These are phyloP conservation scores for Malthinus flaveolus DNA, from an alignment of 2,888 invertebrate species.

Conservation along the genomic window DNA sequence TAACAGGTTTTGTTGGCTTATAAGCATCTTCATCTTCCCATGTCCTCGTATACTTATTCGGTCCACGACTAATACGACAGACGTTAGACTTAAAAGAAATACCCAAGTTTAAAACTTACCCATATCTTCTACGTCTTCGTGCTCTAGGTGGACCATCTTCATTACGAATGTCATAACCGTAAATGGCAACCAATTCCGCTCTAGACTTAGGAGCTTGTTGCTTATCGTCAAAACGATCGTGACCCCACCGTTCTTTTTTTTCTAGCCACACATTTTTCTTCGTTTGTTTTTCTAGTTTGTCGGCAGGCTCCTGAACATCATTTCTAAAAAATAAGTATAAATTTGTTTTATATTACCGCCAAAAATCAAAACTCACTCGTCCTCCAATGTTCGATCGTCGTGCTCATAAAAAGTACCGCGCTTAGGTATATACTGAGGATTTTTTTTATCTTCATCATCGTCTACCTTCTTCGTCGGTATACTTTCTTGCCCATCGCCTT, in stretches of 20 bases:
- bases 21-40: slow-evolving; percentile 95
- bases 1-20: slow-evolving; percentile 55
- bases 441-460: slow-evolving; percentile 91
- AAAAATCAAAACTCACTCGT: slow-evolving; percentile 56
- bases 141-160: slow-evolving; percentile 91
- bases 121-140: slow-evolving; percentile 81
- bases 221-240: slow-evolving; percentile 75
- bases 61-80: slow-evolving; percentile 69
- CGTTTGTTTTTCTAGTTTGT: slow-evolving; percentile 48
- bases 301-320: slow-evolving; percentile 38
- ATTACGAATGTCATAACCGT: slow-evolving; percentile 93
- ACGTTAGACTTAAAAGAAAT: background rate
- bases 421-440: slow-evolving; percentile 97
- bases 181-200: slow-evolving; percentile 80
- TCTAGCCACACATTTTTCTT: slow-evolving; percentile 55
- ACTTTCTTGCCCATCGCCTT: slow-evolving; percentile 73
- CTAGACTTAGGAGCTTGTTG: slow-evolving; percentile 85
- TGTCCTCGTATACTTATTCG: slow-evolving; percentile 87
- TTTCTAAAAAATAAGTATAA: slow-evolving; percentile 3
- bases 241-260: slow-evolving; percentile 53
- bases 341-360: background rate
- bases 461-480: slow-evolving; percentile 70
- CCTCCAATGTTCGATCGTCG: slow-evolving; percentile 83
- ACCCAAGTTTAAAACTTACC: slow-evolving; percentile 58
- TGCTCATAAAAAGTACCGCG: slow-evolving; percentile 96